Base-by-base conservation (phyloP, 1,140 invertebrate species). In the Drosophila simulans region DNA sequence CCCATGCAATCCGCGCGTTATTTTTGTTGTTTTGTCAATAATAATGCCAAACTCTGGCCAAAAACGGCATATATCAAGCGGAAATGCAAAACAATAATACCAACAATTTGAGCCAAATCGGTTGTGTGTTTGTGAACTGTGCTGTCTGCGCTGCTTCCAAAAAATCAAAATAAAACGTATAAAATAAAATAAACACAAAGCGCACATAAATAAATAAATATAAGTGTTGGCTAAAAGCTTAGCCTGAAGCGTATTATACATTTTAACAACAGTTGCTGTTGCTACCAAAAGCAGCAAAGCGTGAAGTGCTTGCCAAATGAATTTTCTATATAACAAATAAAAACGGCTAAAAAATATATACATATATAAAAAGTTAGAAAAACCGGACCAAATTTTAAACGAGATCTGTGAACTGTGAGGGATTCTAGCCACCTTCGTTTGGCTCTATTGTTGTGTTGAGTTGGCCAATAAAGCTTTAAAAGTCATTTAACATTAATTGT, bases 301-400 rank as follows among this genome's bases (percentile, higher is more conserved):
- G 84, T 89, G 85, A 89, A 89, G 85, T 89, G 84, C 76, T 88
- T 88, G 84, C 83, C 83, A 83, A 88, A 88, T 88, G 59, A 58
- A 79, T 83, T 88, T 88, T 88, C 75, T 80, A 89, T 83, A 79
- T 69, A 77, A 82, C 48, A 82, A 81, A 74, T 72, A 43, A 40
- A 54, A 43, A 39, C 51, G 34, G 53, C 45, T 37, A 43, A 48
- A 53, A 53, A 39, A 22, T 5, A 48, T 22, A 22, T 5, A 17
- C 40, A 57, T 43, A 66, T 22, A 2, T 22, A 51, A 54, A 55
- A 55, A 68, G 62, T 78, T 73, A 56, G 63, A 84, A 84, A 89
- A 15, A 45, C 56, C 12, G 3, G 42, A 12, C 57, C 35, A 57
- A 42, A 37, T 37, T 40, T 7, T 20, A 27, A 60, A 3, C n/a